Evolutionary conservation across 2,888 invertebrate genomes (phyloP), one percentile per base, ranked within the genome.

Genomic region (Pteria penguin): DNA sequence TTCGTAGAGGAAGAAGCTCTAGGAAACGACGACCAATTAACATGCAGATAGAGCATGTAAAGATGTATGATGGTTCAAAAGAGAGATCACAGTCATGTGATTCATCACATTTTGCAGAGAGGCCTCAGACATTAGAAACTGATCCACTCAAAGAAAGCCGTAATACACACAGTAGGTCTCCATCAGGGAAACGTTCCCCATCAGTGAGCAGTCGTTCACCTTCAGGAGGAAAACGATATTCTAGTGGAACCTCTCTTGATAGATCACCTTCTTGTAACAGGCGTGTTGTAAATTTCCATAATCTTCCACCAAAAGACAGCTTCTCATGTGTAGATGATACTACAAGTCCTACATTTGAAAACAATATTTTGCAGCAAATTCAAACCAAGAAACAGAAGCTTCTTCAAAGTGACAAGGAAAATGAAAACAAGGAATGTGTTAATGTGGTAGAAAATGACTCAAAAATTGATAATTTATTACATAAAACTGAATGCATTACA

Each of bases 321-420:
- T 91, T 85, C 73, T 92, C 92, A 1, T 88, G 87, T 70, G 86
- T 89, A 14, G 92, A 92, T 86, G 92, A 92, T 81, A 90, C 92
- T 0, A 83, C 91, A 3, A 91, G 90, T 76, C 89, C 91, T 18
- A 86, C 90, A 2, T 79, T 84, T 60, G 89, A 90, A 54, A 82
- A 82, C 55, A 88, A 87, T 60, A 82, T 89, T 55, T 73, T 89
- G 1, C 81, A 82, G 57, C 81, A 84, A 26, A 82, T 83, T 11
- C 80, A 82, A 58, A 68, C 22, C 5, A 45, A 45, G 45, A 45
- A 45, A 45, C 45, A 45, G 18, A 45, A 8, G 18, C 8, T 45
- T 45, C 26, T 60, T 11, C 60, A 27, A n/a, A 45, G 18, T 45
- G 45, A 18, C 8, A 18, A 14, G 8, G 45, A 8, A 14, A 14